These are phyloP conservation scores for Melanotaenia duboulayi DNA, from an alignment of 2,113 vertebrate genomes.

Conservation along the genomic window DNA sequence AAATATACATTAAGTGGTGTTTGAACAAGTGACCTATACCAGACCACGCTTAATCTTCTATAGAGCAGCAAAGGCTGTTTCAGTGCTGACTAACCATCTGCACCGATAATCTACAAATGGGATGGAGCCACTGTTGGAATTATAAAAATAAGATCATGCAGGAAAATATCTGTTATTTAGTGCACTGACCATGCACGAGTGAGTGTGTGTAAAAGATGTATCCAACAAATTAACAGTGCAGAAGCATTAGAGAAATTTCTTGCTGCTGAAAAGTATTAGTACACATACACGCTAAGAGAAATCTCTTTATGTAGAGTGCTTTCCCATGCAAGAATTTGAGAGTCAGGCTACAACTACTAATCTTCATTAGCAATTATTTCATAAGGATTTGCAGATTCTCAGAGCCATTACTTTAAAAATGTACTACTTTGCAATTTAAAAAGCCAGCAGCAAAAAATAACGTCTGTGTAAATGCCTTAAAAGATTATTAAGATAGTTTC, in stretches of 20 bases:
- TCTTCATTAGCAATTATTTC: conserved; percentile 2
- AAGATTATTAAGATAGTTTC: background rate
- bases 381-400: background rate
- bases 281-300: background rate
- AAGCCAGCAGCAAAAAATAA: background rate
- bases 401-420: background rate
- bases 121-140: conserved; percentile 12
- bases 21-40: conserved; percentile 28
- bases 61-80: conserved; percentile 50
- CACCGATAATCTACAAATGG: conserved; percentile 55
- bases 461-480: background rate
- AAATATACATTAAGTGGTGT: conserved; percentile 46
- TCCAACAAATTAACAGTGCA: conserved; percentile 7
- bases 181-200: conserved; percentile 15
- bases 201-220: background rate
- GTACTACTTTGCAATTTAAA: background rate
- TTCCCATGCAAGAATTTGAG: no score
- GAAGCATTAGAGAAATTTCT: background rate
- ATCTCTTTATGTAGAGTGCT: background rate
- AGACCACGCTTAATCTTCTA: conserved; percentile 68
- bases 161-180: conserved; percentile 38
- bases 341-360: background rate
- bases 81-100: conserved; percentile 56
- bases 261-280: background rate
- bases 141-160: conserved; percentile 43